These are phyloP conservation scores for Acarapis woodi DNA, from an alignment of 1,140 invertebrate species.

Conservation along the genomic window DNA sequence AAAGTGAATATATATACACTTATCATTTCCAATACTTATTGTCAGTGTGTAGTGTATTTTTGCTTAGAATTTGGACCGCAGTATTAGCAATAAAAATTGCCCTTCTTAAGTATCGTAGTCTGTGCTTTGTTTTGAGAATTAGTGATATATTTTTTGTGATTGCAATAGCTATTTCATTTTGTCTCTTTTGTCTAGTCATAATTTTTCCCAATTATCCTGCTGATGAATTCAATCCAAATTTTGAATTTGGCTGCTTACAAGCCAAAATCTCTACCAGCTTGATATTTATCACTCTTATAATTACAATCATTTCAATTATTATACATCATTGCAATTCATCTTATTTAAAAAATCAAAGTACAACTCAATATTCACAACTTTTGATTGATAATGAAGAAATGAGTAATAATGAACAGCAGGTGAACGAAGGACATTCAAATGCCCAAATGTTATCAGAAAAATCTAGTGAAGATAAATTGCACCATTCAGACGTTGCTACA, in stretches of 20 bases:
- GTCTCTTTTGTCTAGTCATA: constrained; percentile 2
- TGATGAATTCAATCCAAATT: constrained; percentile 30
- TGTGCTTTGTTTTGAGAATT: constrained; percentile 34
- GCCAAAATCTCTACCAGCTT: constrained; percentile 30
- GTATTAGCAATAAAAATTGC: constrained; percentile 45
- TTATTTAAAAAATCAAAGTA: background rate
- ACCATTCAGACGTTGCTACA: too few species aligned
- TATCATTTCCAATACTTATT: constrained; percentile 30
- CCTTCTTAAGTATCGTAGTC: constrained; percentile 44
- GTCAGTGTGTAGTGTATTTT: constrained; percentile 38
- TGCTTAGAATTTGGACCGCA: constrained; percentile 48
- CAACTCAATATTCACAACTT: background rate
- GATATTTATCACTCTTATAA: constrained; percentile 28
- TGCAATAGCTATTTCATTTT: constrained; percentile 2
- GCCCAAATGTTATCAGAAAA: too few species aligned
- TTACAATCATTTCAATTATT: constrained; percentile 35
- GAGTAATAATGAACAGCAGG: background rate
- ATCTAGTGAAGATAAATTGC: too few species aligned
- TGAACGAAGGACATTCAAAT: background rate
- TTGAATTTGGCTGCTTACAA: constrained; percentile 42
- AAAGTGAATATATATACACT: background rate
- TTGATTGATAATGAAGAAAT: background rate
- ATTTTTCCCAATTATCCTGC: background rate
- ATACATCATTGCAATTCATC: constrained; percentile 27
- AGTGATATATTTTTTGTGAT: constrained; percentile 5